Evolutionary conservation across 1,140 invertebrate species (phyloP), one percentile per base, ranked within the genome.

Genomic region (Dreissena rostriformis): DNA sequence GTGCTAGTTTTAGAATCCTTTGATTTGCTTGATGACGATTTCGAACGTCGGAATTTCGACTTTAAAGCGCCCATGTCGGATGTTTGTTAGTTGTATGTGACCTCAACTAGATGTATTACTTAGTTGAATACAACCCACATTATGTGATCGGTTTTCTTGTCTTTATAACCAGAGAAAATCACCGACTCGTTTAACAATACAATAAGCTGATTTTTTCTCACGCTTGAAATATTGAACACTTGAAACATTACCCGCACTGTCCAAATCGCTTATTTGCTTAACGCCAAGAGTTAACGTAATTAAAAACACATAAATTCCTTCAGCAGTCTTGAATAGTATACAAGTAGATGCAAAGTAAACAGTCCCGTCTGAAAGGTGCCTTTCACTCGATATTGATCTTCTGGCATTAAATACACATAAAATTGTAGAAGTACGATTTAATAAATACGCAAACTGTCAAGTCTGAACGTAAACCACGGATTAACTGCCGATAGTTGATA

Each of bases 1-100:
- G 61, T 87, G 10, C 68, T 79, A 17, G 11, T 29, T 52, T 66
- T 68, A 7, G 24, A 49, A 26, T 52, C 71, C 63, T 84, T 84
- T 51, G 22, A 15, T 53, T 74, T 80, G 51, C 73, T 12, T 10
- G 57, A 66, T 52, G 51, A 26, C 17, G 70, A 79, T 74, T 74
- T 87, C 24, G 86, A 87, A n/a, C 88, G 78, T 81, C 83, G 83
- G 19, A 89, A 81, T 78, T 86, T 87, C 4, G 86, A 89, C 73
- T 87, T 87, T 49, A 89, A 26, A 15, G 75, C 82, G 19, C 88
- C 86, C 86, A 87, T 89, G 22, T 65, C 26, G 24, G 17, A 28
- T 39, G 39, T 39, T 2, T 39, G 39, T 39, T 39, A 39, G 39
- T 39, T 39, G 39, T 39, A 39, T 39, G 39, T 39, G 39, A 39